These are phyloP conservation scores for Pogonus chalceus DNA, from an alignment of 1,140 invertebrate species.

Conservation along the genomic window DNA sequence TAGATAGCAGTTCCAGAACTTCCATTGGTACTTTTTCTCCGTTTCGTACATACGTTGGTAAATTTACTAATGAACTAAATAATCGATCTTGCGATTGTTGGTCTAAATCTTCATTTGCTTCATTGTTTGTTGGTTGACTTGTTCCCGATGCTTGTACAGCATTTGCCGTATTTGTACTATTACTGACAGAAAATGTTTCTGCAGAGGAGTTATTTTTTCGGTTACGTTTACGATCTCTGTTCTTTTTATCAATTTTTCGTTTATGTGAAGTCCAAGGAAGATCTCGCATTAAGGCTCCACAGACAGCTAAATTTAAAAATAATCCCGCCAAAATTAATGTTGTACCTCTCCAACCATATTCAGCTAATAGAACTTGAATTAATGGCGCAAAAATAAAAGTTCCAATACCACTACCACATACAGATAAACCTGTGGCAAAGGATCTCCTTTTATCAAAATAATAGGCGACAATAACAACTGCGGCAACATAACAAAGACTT, in stretches of 20 bases:
- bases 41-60: constrained; percentile 72
- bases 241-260: constrained; percentile 48
- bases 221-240: constrained; percentile 49
- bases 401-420: constrained; percentile 81
- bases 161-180: constrained; percentile 51
- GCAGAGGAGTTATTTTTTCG: constrained; percentile 49
- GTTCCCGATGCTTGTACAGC: constrained; percentile 34
- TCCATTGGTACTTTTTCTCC: constrained; percentile 64
- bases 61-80: constrained; percentile 66
- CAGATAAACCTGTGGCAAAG: constrained; percentile 85
- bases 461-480: constrained; percentile 88
- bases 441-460: constrained; percentile 90
- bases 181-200: constrained; percentile 56
- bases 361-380: constrained; percentile 61
- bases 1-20: constrained; percentile 60
- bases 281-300: constrained; percentile 75
- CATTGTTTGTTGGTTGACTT: constrained; percentile 19
- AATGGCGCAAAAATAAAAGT: constrained; percentile 87
- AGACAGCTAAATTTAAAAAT: constrained; percentile 79
- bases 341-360: constrained; percentile 78
- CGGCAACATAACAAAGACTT: constrained; percentile 78
- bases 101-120: constrained; percentile 18
- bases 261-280: constrained; percentile 62
- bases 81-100: constrained; percentile 34
- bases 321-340: constrained; percentile 72